Evolutionary conservation across 2,888 invertebrate species (phyloP).

Genomic region (Oasisia sp.): DNA sequence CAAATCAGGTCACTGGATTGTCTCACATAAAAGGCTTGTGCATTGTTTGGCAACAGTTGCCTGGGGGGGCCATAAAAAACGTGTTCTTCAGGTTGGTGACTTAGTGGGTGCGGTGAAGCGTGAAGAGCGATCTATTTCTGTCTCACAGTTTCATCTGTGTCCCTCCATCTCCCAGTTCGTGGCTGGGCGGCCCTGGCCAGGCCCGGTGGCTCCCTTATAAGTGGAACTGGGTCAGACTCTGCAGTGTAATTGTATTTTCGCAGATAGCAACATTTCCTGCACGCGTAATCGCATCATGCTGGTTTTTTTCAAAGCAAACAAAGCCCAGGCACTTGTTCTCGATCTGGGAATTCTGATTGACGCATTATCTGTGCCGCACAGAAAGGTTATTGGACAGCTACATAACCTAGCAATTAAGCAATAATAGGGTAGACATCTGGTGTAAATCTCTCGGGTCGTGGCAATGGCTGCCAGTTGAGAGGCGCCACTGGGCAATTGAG

Average conservation of each 20-base stretch:
- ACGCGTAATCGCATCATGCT: neutral
- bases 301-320: neutral
- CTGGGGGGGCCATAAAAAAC: neutral
- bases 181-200: too few relatives aligned
- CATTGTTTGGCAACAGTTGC: slow-evolving; percentile 13
- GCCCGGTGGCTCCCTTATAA: too few relatives aligned
- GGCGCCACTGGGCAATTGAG: neutral
- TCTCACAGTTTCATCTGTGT: neutral
- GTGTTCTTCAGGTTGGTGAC: neutral
- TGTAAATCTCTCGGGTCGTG: neutral
- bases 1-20: neutral
- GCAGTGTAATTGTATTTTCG: neutral
- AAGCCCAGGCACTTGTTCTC: neutral
- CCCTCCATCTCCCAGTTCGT: neutral
- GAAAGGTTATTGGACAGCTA: neutral
- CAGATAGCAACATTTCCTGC: slow-evolving; percentile 9
- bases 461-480: neutral
- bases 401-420: neutral
- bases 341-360: neutral
- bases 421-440: neutral
- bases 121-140: neutral
- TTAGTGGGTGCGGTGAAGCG: neutral
- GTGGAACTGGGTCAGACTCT: neutral
- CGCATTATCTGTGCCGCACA: neutral
- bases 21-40: neutral